Base-by-base conservation (phyloP, 2,113 vertebrate genomes). In the Lagopus muta region DNA sequence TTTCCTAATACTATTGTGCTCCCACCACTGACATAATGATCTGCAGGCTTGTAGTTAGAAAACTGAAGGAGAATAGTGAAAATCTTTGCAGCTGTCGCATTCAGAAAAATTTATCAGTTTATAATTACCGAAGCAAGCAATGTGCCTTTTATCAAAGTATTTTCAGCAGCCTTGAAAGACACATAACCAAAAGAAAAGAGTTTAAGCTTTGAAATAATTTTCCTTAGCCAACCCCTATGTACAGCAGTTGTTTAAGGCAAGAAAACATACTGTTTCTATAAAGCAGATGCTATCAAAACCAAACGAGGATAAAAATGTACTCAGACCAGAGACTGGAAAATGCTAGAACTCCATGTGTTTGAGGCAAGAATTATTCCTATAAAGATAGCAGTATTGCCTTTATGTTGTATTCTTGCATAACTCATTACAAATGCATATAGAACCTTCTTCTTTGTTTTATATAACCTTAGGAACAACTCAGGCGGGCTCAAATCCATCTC, bases 121-220 rank as follows among this genome's bases (percentile, higher is more conserved):
- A 82, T 75, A 88, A 86, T 83, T 83, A 77, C 69, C 11, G 11
- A 95, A 83, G 45, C 40, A 94, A 79, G 60, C 83, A 90, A 84
- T 81, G 81, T 78, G 91, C 4, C 22, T 93, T 92, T 83, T 93
- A 71, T 70, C 89, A 93, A 70, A 84, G 48, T 92, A 88, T 89
- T 92, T 94, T 70, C 85, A 86, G 55, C 61, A 88, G 58, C 11
- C 18, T 40, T 78, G 42, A 85, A 86, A 82, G 89, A 61, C 1
- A 0, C 67, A 79, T 52, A 76, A 69, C 14, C 15, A 45, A 82
- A 87, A 78, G 47, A 75, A 66, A 93, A 17, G 45, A 76, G 30
- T 27, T 80, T 77, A 62, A 94, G 72, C 38, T 91, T 89, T 77
- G 27, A 88, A 92, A 55, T 71, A 72, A 27, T 54, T 24, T 65